Base-by-base conservation (phyloP, 37 sponge, comb jelly and placozoan species). In the Crambe crambe region DNA sequence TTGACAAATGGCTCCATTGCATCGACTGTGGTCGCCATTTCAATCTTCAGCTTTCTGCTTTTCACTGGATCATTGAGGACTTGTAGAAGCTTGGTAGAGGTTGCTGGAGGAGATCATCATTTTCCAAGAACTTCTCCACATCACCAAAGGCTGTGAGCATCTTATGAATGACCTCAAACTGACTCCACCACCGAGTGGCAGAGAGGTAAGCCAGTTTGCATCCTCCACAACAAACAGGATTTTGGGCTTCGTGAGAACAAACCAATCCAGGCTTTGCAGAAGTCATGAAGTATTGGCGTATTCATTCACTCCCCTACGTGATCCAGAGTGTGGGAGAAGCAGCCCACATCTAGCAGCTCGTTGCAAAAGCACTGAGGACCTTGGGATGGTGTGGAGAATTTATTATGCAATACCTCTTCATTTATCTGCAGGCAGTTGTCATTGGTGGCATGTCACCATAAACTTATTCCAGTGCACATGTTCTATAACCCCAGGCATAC, bases 1-100 rank as follows among this genome's bases (percentile, higher is more conserved):
- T 87, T 80, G 1, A 87, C 89, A 77, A 88, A 87, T 26, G 88
- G 78, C 72, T 87, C 83, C 20, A 79, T 74, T 56, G 58, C 65
- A 56, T 87, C 83, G 18, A 88, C 73, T 23, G 63, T 68, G 29
- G 74, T 58, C 60, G 83, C 83, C 47, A 82, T 42, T 42, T 88
- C 79, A 60, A 82, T 23, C 29, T 76, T 43, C 12, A 88, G 71
- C 26, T 22, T 29, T 1, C 29, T 30, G 22, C 9, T 20, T 35
- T 70, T 51, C 3, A 34, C 42, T 30, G 42, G 29, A 37, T 65
- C 56, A 20, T 68, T 68, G 21, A 80, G 36, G 30, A 70, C n/a
- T 22, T 56, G 58, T n/a, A 80, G 71, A 25, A 80, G 56, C 71
- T 80, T 80, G 32, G 60, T 38, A 27, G 41, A 79, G 29, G 6